Conservation (phyloP, 2,113 vertebrate genomes). For the Engraulis encrasicolus region DNA sequence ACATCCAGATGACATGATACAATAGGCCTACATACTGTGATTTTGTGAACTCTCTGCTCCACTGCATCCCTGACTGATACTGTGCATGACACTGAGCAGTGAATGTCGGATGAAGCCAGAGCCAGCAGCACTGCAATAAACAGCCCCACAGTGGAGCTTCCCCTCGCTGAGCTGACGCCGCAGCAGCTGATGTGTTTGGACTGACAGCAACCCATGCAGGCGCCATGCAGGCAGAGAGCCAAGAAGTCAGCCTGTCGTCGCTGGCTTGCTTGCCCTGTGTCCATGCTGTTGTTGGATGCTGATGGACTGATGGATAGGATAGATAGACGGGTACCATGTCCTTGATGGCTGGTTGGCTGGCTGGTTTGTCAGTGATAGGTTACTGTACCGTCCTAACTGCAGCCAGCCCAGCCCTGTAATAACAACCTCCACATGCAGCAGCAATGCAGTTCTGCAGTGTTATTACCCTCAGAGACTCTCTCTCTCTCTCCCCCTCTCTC, state of each 20-base stretch:
- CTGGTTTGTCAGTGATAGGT: not conserved
- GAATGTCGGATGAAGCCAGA: not conserved
- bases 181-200: not conserved
- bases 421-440: not conserved
- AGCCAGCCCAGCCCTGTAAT: too few species aligned
- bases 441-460: not conserved
- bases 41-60: too few species aligned
- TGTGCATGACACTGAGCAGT: not conserved
- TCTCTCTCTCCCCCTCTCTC: too few species aligned
- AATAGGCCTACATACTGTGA: too few species aligned
- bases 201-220: not conserved
- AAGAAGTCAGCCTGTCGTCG: too few species aligned
- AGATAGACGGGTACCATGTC: too few species aligned
- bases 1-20: too few species aligned
- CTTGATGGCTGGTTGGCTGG: conserved; percentile 1
- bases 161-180: not conserved
- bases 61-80: not conserved
- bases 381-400: too few species aligned
- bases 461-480: not conserved
- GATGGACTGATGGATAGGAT: not conserved
- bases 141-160: not conserved
- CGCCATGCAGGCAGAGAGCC: too few species aligned
- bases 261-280: too few species aligned
- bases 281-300: too few species aligned
- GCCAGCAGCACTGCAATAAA: not conserved